Evolutionary conservation across 1,140 invertebrate species (phyloP), one percentile per base, ranked within the genome.

Genomic region (Melipona quadrifasciata): DNA sequence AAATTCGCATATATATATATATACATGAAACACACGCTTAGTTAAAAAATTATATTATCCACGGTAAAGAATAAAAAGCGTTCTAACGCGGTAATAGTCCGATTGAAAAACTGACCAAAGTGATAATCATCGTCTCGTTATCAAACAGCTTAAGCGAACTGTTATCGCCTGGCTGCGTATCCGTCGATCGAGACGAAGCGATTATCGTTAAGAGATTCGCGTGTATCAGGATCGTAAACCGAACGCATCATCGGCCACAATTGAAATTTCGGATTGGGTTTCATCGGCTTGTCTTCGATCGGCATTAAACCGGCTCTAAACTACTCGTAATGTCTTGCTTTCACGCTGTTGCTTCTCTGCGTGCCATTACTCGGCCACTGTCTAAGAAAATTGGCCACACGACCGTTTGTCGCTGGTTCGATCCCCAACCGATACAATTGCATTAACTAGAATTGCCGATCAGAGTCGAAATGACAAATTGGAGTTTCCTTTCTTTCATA

Each of bases 321-420:
- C 16, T 75, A 53, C 72, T 61, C 55, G 19, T 85, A 81, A 85
- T 76, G 84, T 73, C 55, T 82, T 27, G 78, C 55, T 81, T 81
- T 80, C 55, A 75, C 81, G 70, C 75, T 68, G 70, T n/a, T 70
- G 65, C 64, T 31, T 8, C 16, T 72, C 31, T 68, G 21, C 16
- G 47, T 55, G 39, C 75, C 19, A 51, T 51, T 47, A 39, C 10
- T 58, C 27, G 14, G 12, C 10, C 12, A 24, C 1, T 51, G 34
- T 57, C n/a, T 27, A 47, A n/a, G 14, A 21, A 31, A n/a, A 39
- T n/a, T 27, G 74, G 8, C 6, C 21, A 17, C 31, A 39, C 24
- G 57, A 19, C 19, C 39, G 8, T 39, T 39, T 0, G 34, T 27
- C 21, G 21, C 12, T 4, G n/a, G 55, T 47, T 27, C 34, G n/a